A percentile compares a stretch with the other conserved stretches of the same genome.
Evolutionary conservation across 2,113 vertebrate species (phyloP).

Genomic region (Rhineura floridana): DNA sequence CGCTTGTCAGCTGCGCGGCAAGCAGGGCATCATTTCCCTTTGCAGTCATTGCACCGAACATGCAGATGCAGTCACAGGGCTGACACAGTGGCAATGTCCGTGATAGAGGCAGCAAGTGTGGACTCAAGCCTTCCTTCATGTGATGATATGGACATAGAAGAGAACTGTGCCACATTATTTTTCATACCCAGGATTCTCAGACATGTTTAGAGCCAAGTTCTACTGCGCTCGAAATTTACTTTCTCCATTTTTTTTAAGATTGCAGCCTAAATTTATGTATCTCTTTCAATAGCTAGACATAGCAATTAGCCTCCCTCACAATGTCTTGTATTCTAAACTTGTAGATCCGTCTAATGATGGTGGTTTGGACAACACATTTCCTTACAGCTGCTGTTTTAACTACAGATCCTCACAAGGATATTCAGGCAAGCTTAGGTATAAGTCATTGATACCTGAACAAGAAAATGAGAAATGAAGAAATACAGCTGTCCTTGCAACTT

Average conservation of each 20-base stretch:
- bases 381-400: neutral
- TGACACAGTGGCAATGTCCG: too few relatives aligned
- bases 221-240: neutral
- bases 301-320: too few relatives aligned
- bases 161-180: neutral
- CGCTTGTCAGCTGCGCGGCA: too few relatives aligned
- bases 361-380: neutral
- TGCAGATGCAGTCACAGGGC: too few relatives aligned
- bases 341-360: neutral
- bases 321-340: neutral
- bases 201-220: neutral
- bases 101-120: too few relatives aligned
- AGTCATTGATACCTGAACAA: neutral
- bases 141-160: too few relatives aligned
- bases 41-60: too few relatives aligned
- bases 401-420: neutral
- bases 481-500: neutral
- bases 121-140: too few relatives aligned
- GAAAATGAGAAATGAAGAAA: neutral
- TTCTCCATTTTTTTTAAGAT: neutral
- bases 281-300: too few relatives aligned
- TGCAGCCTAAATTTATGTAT: neutral
- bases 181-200: neutral
- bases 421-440: neutral
- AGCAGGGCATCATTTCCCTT: too few relatives aligned